phyloP scores from a whole-genome alignment of 92 coral and sea anemone species.

The Isaurus tuberculatus region DNA sequence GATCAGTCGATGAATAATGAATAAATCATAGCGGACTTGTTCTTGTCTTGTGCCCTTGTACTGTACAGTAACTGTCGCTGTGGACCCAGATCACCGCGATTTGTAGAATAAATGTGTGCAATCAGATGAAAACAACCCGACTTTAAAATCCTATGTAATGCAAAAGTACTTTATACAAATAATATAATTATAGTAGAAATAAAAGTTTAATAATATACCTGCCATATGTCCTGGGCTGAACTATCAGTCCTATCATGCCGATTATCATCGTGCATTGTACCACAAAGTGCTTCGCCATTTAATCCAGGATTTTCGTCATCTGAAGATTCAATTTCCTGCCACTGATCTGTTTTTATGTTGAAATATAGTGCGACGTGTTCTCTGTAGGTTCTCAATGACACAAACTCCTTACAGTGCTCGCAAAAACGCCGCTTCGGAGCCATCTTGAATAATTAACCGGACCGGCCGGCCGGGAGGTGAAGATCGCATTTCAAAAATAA shows the following conservation, averaged over 20 bases:
- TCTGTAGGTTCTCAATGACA: constrained; percentile 41
- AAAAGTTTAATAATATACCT: constrained; percentile 35
- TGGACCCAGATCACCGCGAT: constrained; percentile 14
- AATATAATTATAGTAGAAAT: background rate
- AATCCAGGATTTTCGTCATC: constrained; percentile 24
- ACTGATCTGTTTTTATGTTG: constrained; percentile 33
- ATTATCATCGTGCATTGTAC: constrained; percentile 32
- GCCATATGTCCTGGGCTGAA: constrained; percentile 38
- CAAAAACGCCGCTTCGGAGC: constrained; percentile 45
- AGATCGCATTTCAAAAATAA: constrained; percentile 1
- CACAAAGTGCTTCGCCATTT: constrained; percentile 33
- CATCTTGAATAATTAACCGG: constrained; percentile 25
- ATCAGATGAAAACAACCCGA: constrained; percentile 33
- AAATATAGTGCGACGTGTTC: constrained; percentile 38
- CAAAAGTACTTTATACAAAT: constrained; percentile 23
- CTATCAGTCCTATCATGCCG: constrained; percentile 13
- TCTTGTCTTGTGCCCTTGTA: constrained; percentile 15
- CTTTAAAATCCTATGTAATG: constrained; percentile 30
- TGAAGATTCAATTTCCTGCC: constrained; percentile 46
- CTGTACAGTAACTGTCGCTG: background rate
- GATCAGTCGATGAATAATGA: background rate
- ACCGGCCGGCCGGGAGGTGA: constrained; percentile 4
- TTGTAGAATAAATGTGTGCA: constrained; percentile 30
- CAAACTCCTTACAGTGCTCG: constrained; percentile 39
- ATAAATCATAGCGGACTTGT: background rate